Evolutionary conservation across 2,888 invertebrate species (phyloP), one percentile per base, ranked within the genome.

Genomic region (Leptothorax acervorum): DNA sequence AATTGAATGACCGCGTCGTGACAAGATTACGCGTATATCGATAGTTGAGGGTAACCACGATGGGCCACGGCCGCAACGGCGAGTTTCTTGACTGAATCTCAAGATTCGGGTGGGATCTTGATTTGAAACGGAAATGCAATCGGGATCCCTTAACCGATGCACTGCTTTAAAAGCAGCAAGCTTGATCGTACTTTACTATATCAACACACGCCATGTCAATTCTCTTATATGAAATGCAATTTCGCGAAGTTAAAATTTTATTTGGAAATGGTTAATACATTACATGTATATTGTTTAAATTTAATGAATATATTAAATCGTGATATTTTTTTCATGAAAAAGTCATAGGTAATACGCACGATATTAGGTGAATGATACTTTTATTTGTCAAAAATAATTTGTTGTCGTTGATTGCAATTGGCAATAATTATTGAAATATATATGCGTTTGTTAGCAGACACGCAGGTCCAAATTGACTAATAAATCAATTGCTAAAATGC

Each of bases 1-100:
- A 39, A 71, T 82, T 51, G 62, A 74, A 81, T 62, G 71, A 18
- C 57, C 66, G 70, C 70, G 76, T 87, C 81, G 82, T 75, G 55
- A 82, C 63, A 53, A 63, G 76, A 82, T 76, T 82, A 76, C 63
- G 75, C 45, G 75, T 31, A 76, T 35, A 63, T 53, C 63, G 51
- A 53, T 45, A 35, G 53, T 39, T 1, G n/a, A 6, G 45, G 57
- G 42, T 18, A 51, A 65, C 66, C 76, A 6, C 31, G 42, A 75
- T 12, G 71, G 42, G 71, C 5, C 57, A 53, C 35, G 18, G 18
- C 18, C 35, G 71, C 45, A 23, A 48, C 23, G 11, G 23, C 55
- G 23, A 53, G 48, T 71, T 71, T 79, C 57, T 35, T 18, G 5
- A 35, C 8, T 45, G 11, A 60, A 15, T 55, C 31, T 31, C 11